Conservation (phyloP, 2,797 vertebrate genomes). For the Anomalospiza imberbis region DNA sequence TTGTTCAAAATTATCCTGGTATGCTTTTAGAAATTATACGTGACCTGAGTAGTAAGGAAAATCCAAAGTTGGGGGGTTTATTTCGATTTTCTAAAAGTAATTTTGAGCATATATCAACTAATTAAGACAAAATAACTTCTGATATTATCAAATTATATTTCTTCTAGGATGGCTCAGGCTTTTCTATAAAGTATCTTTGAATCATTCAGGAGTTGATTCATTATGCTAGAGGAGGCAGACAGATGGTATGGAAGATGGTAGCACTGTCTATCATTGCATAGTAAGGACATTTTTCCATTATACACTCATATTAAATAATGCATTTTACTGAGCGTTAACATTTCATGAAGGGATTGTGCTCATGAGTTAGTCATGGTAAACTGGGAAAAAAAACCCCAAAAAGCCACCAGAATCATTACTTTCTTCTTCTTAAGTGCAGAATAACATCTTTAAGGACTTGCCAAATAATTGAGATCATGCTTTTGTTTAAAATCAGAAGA, state of each 20-base stretch:
- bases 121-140: not conserved
- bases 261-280: not conserved
- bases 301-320: not conserved
- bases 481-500: slow-evolving; percentile 19
- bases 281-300: not conserved
- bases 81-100: not conserved
- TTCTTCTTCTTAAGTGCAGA: not conserved
- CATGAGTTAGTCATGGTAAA: not conserved
- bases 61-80: not conserved
- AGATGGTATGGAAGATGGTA: not conserved
- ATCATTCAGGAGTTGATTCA: not conserved
- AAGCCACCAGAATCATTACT: not conserved
- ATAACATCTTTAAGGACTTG: not conserved
- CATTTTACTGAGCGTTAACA: not conserved
- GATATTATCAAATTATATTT: not conserved
- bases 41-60: not conserved
- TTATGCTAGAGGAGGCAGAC: not conserved
- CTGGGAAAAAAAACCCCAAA: not conserved
- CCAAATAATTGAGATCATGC: slow-evolving; percentile 1
- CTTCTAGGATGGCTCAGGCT: not conserved
- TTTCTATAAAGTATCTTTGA: not conserved
- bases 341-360: not conserved
- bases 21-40: not conserved
- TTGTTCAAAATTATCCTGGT: not conserved
- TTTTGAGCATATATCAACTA: not conserved